Base-by-base conservation (phyloP, 2,888 invertebrate species). In the Rhynchonema sp. region DNA sequence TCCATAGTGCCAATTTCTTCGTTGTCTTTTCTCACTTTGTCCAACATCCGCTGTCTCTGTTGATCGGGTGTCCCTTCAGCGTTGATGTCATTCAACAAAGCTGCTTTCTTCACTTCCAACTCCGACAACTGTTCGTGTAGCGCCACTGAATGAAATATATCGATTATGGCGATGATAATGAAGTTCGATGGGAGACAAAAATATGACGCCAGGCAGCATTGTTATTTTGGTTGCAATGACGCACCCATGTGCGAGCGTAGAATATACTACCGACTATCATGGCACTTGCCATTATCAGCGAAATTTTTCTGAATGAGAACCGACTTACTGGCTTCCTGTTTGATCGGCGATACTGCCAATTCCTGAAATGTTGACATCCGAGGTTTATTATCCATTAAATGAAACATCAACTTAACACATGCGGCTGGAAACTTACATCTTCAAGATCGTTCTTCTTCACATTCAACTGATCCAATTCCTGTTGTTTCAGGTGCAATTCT, bases 1-100 rank as follows among this genome's bases (percentile, higher is more conserved):
- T 87, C 85, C 69, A 87, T 81, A 3, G 83, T 82, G 1, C 82
- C 80, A 30, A 86, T 84, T 62, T 88, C 86, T 55, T 83, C 81
- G 70, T 88, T 88, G 68, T 87, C 85, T 62, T 81, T 80, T 66
- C 81, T 82, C 64, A 86, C 84, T 65, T 84, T 84, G 55, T 81
- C 79, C 49, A 87, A 73, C 20, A 88, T 75, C 64, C 82, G 81
- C 68, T 85, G 84, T 63, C 84, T 77, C 71, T 87, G 85, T 67
- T 85, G 83, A 63, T 85, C 84, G 0, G 86, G 86, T 55, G 84
- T 83, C 46, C 84, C 77, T 57, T 81, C 80, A 60, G 81, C 81
- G 62, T 79, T 80, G 66, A 84, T 81, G 70, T 87, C 86, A 66
- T 82, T 81, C 62, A 80, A 76, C 60, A 87, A 74, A 59, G 79